Percentiles rank a stretch among this genome's conserved stretches.
Conservation (phyloP, 2,888 invertebrate genomes). For the Limnephilus rhombicus region DNA sequence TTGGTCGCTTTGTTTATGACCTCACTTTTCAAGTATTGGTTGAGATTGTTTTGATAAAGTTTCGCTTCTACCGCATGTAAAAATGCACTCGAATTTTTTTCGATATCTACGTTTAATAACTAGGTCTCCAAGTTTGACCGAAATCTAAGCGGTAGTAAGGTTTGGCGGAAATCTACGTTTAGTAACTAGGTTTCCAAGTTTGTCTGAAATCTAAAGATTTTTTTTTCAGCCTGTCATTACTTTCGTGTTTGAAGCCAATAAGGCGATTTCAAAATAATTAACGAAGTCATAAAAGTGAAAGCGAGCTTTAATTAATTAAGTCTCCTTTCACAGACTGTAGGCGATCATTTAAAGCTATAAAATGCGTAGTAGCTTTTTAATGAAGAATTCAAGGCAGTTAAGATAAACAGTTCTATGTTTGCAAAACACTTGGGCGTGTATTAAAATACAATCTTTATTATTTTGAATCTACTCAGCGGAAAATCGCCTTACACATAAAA, state of each 20-base stretch:
- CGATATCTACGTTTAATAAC: too few species aligned
- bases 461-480: background rate
- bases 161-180: background rate
- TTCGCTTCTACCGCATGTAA: too few species aligned
- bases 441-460: background rate
- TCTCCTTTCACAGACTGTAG: background rate
- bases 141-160: too few species aligned
- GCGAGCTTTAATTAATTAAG: background rate
- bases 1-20: too few species aligned
- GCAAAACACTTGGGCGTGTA: background rate
- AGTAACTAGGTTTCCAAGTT: background rate
- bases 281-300: slow-evolving; percentile 1
- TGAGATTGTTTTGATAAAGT: too few species aligned
- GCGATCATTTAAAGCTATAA: background rate
- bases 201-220: background rate
- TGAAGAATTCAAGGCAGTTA: background rate
- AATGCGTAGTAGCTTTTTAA: background rate
- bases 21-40: too few species aligned
- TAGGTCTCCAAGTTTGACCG: too few species aligned
- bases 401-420: background rate
- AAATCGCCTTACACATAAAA: background rate
- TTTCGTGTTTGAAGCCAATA: background rate
- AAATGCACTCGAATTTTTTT: too few species aligned
- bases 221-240: background rate
- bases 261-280: background rate